Evolutionary conservation across 37 sponge, comb jelly and placozoan species (phyloP).

Genomic region (Petrosia ficiformis): DNA sequence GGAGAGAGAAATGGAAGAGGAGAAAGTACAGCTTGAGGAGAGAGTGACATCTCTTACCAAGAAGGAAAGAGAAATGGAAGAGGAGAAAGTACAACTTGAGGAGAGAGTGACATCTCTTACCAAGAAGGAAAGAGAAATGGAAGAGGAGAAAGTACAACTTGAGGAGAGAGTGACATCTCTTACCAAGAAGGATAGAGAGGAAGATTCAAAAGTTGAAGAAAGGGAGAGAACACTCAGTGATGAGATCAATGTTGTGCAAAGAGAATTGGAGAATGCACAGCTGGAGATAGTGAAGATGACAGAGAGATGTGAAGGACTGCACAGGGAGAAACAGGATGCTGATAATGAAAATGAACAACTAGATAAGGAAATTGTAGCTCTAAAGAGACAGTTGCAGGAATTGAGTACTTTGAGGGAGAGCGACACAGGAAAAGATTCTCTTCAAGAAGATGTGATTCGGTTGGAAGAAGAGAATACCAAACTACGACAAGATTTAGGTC

Average conservation of each 20-base stretch:
- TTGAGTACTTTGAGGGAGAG: not conserved
- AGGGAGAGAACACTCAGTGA: not conserved
- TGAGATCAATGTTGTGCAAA: not conserved
- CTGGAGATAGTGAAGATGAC: not conserved
- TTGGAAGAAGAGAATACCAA: not conserved
- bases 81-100: no score
- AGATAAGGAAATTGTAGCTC: not conserved
- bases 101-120: no score
- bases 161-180: no score
- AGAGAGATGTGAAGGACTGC: not conserved
- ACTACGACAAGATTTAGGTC: not conserved
- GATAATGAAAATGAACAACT: not conserved
- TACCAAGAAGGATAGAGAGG: not conserved
- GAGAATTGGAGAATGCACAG: no score
- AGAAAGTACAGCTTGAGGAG: no score
- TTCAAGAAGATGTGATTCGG: not conserved
- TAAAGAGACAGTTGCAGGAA: slow-evolving; percentile 12
- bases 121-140: no score
- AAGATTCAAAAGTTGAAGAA: not conserved
- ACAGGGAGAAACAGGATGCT: not conserved
- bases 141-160: no score
- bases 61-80: no score
- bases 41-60: no score
- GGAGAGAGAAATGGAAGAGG: no score
- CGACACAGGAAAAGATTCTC: not conserved